Evolutionary conservation across 2,888 invertebrate species (phyloP).

Genomic region (Eulithis testata): DNA sequence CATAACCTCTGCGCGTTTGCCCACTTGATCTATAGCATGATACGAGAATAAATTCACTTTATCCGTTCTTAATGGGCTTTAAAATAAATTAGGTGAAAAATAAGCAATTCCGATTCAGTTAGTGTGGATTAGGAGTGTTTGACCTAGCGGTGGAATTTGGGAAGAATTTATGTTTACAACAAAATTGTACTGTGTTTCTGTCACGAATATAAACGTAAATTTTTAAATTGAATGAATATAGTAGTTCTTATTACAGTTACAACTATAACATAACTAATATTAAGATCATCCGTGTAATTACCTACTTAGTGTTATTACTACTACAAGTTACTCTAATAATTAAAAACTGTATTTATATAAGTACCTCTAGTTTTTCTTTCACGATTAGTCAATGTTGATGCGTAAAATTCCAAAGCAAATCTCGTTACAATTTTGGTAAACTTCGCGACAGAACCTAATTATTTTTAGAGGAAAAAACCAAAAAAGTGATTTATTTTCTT

Average conservation of each 20-base stretch:
- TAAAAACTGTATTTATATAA: background rate
- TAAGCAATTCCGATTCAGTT: constrained; percentile 22
- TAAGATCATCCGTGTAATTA: too few relatives aligned
- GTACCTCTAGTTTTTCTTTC: background rate
- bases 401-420: constrained; percentile 18
- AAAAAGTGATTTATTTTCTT: constrained; percentile 39
- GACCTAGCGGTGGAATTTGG: background rate
- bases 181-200: too few relatives aligned
- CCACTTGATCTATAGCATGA: constrained; percentile 39
- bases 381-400: constrained; percentile 2
- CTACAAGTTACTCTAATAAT: background rate
- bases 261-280: too few relatives aligned
- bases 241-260: too few relatives aligned
- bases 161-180: too few relatives aligned
- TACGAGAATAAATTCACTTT: constrained; percentile 28
- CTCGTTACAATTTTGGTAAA: constrained; percentile 28
- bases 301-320: background rate
- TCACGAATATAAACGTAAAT: too few relatives aligned
- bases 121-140: constrained; percentile 3
- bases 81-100: constrained; percentile 26
- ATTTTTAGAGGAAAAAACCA: constrained; percentile 33
- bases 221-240: too few relatives aligned
- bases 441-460: constrained; percentile 41
- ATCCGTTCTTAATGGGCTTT: constrained; percentile 23
- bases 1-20: constrained; percentile 32